Base-by-base conservation (phyloP, 2,888 invertebrate genomes). In the Leptinotarsa peninsularis region DNA sequence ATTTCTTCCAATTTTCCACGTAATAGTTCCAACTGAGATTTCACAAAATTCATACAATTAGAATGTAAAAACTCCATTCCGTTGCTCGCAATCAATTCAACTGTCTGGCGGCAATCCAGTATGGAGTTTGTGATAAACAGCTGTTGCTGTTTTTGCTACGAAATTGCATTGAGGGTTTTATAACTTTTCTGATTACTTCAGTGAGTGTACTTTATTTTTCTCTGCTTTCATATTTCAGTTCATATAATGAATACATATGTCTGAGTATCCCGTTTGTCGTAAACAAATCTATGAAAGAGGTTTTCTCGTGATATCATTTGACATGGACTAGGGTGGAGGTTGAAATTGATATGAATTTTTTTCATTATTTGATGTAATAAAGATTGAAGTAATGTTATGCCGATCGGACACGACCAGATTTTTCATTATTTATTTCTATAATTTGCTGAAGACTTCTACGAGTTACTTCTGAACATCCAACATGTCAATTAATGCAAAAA, bases 241-340 rank as follows among this genome's bases (percentile, higher is more conserved):
- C 18, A 10, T 18, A 21, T 58, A 58, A 58, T 58, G n/a, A 58
- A 21, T 58, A 18, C 21, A 21, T 17, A 58, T 18, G 18, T 58
- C 58, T 58, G 58, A 18, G 10, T 58, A 18, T 10, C 14, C 10
- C 50, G 21, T 52, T n/a, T 17, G 13, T 43, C 18, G 56, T 52
- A 60, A 71, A 71, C 17, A 18, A 73, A 66, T 75, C 74, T 66
- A 21, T 4, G 52, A 4, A 52, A 43, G 43, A 43, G 43, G 10
- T 43, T 43, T 43, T 43, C 3, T 43, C 43, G 43, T 10, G 10
- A 43, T 10, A 13, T 43, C 2, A 10, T 10, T 10, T 10, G 43
- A 43, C 43, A 43, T 10, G 3, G 43, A 10, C 13, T 43, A 10
- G 43, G 10, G 43, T 43, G 43, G 43, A 43, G 10, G 10, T 33